Percentiles rank a stretch among this genome's conserved stretches.
Conservation (phyloP, 2,797 vertebrate species). For the Poeciliopsis turneri region DNA sequence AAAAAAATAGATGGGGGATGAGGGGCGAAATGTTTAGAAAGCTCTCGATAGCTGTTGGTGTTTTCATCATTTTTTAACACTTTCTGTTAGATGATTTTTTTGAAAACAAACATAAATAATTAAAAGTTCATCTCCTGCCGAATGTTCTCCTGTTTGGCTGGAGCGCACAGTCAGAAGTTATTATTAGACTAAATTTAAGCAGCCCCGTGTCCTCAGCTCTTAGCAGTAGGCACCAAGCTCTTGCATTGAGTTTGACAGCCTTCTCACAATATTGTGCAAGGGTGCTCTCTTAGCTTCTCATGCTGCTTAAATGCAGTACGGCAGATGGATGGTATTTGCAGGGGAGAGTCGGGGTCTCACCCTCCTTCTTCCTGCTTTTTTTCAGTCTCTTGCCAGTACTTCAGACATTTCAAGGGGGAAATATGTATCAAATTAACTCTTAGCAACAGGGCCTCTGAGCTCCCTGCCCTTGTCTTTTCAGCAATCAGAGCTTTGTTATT, state of each 20-base stretch:
- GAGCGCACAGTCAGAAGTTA: conserved; percentile 62
- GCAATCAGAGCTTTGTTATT: conserved; percentile 83
- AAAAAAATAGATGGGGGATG: neutral
- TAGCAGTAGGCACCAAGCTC: conserved; percentile 62
- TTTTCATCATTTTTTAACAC: conserved; percentile 53
- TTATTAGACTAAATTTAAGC: conserved; percentile 70
- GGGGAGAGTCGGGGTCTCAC: conserved; percentile 72
- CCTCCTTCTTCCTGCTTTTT: conserved; percentile 65
- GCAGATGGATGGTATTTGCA: conserved; percentile 80
- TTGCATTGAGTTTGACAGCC: conserved; percentile 79
- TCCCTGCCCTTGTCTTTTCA: conserved; percentile 76
- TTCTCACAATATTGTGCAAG: conserved; percentile 78
- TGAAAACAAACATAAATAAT: conserved; percentile 58
- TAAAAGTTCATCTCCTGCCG: conserved; percentile 54
- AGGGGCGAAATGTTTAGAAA: conserved; percentile 21
- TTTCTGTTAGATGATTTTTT: conserved; percentile 59
- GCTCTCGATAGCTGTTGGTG: conserved; percentile 47
- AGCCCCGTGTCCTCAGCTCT: conserved; percentile 55
- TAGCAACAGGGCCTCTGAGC: conserved; percentile 71
- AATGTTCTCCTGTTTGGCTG: conserved; percentile 46
- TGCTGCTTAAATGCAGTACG: conserved; percentile 77
- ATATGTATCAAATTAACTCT: conserved; percentile 83
- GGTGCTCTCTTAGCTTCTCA: conserved; percentile 74
- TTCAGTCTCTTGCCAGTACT: conserved; percentile 73
- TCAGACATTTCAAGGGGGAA: conserved; percentile 78